Evolutionary conservation across 2,888 invertebrate species (phyloP), one percentile per base, ranked within the genome.

Genomic region (Scaptomyza tumidula): DNA sequence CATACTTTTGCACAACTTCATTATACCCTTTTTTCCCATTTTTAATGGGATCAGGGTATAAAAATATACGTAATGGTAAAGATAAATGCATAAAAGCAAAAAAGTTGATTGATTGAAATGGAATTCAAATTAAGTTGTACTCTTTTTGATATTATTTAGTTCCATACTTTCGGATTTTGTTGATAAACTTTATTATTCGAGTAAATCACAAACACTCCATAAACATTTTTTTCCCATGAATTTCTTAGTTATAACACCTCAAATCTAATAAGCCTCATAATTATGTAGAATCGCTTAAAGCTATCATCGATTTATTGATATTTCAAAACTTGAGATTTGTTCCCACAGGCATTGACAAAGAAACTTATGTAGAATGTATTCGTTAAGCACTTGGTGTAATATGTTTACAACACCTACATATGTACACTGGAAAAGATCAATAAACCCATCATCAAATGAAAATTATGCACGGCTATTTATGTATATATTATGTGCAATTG

Each of bases 361-460:
- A 31, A 46, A 64, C 57, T 69, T 45, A 82, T 75, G 62, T 53
- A 29, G 45, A 64, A 57, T 73, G 57, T 71, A 63, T 65, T 75
- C 76, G 80, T 66, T 49, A 57, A 63, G 54, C 63, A 68, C 61
- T 69, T 69, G 70, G 76, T 63, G 73, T 69, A 76, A 71, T 86
- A 75, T 70, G 72, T 78, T 64, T 65, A 66, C 87, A 78, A 86
- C 84, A 88, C 88, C 84, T 80, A 35, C 19, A n/a, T 19, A 19
- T 35, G 7, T 14, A 35, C 33, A 31, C n/a, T 50, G 50, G 44
- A 55, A 46, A 73, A 88, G 75, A 88, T 88, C 87, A 88, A 84
- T 80, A 84, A 88, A 78, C 88, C 73, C 78, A 85, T 84, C 87
- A 86, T 84, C 88, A 86, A 88, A 83, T 78, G 55, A 65, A 88